phyloP scores from a whole-genome alignment of 2,797 vertebrate species.

The Serranus cabrilla region DNA sequence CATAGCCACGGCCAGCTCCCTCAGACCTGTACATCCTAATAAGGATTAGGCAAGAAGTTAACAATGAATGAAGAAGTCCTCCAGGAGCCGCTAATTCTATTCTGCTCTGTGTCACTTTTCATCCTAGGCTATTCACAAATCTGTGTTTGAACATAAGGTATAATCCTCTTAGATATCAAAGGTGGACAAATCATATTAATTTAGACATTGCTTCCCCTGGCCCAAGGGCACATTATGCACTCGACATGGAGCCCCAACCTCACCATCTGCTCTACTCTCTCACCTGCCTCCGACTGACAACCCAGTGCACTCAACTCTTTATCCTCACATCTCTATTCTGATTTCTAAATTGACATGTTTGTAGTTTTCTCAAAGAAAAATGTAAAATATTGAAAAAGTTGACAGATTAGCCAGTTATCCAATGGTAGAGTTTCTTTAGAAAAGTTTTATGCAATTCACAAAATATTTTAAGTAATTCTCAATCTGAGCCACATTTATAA shows the following conservation, averaged over 20 bases:
- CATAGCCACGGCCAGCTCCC: conserved; percentile 71
- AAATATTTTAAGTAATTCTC: no score
- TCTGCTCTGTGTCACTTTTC: conserved; percentile 82
- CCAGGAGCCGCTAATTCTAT: conserved; percentile 85
- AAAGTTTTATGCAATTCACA: no score
- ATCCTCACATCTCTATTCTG: neutral
- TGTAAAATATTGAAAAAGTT: neutral
- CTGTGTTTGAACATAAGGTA: conserved; percentile 85
- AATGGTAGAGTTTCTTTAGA: no score
- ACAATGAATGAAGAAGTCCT: conserved; percentile 86
- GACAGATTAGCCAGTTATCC: no score
- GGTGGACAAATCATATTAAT: conserved; percentile 87
- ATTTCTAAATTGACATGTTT: neutral
- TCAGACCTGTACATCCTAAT: conserved; percentile 84
- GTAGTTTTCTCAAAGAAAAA: conserved; percentile 8
- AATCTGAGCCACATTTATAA: no score
- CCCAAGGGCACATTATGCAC: conserved; percentile 75
- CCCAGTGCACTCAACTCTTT: conserved; percentile 7
- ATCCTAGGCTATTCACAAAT: conserved; percentile 76
- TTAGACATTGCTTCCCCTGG: conserved; percentile 78
- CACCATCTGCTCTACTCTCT: conserved; percentile 78
- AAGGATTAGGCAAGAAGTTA: conserved; percentile 89
- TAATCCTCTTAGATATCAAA: conserved; percentile 90
- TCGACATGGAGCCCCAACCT: conserved; percentile 66
- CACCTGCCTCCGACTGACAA: conserved; percentile 64